phyloP scores from a whole-genome alignment of 2,888 invertebrate genomes.

The Coenonympha arcania region DNA sequence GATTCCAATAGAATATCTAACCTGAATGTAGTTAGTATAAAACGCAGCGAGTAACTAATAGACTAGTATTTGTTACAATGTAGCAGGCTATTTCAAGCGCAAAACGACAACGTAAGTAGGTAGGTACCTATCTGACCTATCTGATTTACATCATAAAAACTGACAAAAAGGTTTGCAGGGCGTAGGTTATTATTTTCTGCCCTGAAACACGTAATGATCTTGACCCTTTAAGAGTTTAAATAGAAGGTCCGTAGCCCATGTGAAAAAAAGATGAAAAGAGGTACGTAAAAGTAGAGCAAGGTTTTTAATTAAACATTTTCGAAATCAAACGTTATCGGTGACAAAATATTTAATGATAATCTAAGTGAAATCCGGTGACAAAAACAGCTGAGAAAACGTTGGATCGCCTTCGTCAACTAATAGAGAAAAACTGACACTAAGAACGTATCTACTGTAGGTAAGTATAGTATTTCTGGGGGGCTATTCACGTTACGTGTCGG shows the following conservation, averaged over 20 bases:
- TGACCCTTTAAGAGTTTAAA: constrained; percentile 35
- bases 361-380: background rate
- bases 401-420: background rate
- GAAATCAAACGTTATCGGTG: constrained; percentile 15
- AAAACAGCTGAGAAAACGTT: constrained; percentile 12
- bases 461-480: no score
- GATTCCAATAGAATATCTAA: no score
- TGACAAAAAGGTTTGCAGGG: no score
- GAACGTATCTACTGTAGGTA: no score
- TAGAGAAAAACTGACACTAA: constrained; percentile 4
- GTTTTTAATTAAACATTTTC: constrained; percentile 31
- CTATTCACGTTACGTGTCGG: no score
- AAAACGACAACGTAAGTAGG: no score
- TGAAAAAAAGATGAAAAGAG: constrained; percentile 28
- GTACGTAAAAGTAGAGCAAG: constrained; percentile 44
- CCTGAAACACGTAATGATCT: constrained; percentile 18
- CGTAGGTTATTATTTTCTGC: background rate
- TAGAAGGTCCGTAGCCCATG: constrained; percentile 13
- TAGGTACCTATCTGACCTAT: no score
- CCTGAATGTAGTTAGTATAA: no score
- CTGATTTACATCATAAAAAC: no score
- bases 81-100: no score
- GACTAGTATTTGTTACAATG: no score
- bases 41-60: no score
- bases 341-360: background rate